Evolutionary conservation across 1,140 invertebrate genomes (phyloP), one percentile per base, ranked within the genome.

Genomic region (Lepidostoma basale): DNA sequence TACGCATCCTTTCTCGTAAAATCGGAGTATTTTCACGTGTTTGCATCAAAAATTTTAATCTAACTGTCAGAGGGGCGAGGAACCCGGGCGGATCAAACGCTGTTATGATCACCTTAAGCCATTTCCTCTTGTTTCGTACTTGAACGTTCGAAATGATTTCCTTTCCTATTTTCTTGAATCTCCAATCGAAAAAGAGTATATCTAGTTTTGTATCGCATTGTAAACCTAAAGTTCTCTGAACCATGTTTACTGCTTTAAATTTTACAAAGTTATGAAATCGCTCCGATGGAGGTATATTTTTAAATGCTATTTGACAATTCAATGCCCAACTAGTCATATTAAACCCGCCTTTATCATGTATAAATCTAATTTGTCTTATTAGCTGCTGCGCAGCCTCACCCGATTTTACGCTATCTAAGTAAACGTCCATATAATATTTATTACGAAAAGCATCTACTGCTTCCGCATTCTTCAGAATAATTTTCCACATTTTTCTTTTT

Each of bases 381-480:
- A 36, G 5, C 5, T 36, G 33, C 5, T 36, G 10, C 1, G 33
- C 33, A 12, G 10, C 5, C 14, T 36, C 33, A 12, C 10, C 33
- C 1, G 33, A 36, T 1, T 36, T n/a, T n/a, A 36, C 16, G 2
- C 23, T 26, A 25, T 52, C 9, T 23, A 52, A 26, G 14, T 26
- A 52, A 26, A 26, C 22, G 25, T 52, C 47, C 47, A 26, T 52
- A n/a, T 52, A 52, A 25, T 52, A 25, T 12, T 26, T 52, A n/a
- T n/a, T n/a, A n/a, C n/a, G n/a, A n/a, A n/a, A n/a, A n/a, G n/a
- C n/a, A n/a, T n/a, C n/a, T n/a, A n/a, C n/a, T n/a, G n/a, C n/a
- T n/a, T n/a, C n/a, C n/a, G n/a, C n/a, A n/a, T n/a, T n/a, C n/a
- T n/a, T n/a, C n/a, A n/a, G n/a, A n/a, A n/a, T n/a, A n/a, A n/a